Evolutionary conservation across 1,140 invertebrate species (phyloP).

Genomic region (Zeugodacus cucurbitae): DNA sequence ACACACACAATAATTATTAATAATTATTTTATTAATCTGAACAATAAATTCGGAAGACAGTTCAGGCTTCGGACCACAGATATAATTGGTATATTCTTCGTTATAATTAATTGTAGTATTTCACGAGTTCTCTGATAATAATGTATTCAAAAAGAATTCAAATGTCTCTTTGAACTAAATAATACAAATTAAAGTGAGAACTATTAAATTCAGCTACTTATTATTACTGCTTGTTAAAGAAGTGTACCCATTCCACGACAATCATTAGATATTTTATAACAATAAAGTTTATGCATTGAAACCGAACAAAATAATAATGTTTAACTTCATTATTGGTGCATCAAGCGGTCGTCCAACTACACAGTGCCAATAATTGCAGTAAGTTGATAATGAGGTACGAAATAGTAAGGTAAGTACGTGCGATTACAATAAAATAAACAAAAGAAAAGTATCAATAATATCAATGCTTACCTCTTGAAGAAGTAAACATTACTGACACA

Average conservation of each 20-base stretch:
- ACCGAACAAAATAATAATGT: background rate
- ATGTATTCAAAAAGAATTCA: no score
- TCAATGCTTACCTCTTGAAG: background rate
- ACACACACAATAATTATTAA: no score
- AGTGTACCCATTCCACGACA: background rate
- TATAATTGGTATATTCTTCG: no score
- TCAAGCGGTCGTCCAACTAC: background rate
- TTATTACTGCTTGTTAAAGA: no score
- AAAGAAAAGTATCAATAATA: background rate
- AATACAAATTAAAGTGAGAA: no score
- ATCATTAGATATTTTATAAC: background rate
- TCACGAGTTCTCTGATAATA: no score
- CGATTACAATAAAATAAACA: background rate
- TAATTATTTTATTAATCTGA: no score
- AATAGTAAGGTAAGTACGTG: background rate
- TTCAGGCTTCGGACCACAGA: no score
- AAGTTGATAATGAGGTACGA: background rate
- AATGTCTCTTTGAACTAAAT: no score
- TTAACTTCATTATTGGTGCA: background rate
- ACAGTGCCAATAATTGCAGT: background rate
- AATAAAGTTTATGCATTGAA: background rate
- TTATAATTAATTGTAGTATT: no score
- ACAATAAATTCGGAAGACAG: no score
- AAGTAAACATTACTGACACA: background rate
- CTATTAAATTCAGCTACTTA: no score